Conservation (phyloP, 2,797 vertebrate genomes). For the Prunella strophiata region DNA sequence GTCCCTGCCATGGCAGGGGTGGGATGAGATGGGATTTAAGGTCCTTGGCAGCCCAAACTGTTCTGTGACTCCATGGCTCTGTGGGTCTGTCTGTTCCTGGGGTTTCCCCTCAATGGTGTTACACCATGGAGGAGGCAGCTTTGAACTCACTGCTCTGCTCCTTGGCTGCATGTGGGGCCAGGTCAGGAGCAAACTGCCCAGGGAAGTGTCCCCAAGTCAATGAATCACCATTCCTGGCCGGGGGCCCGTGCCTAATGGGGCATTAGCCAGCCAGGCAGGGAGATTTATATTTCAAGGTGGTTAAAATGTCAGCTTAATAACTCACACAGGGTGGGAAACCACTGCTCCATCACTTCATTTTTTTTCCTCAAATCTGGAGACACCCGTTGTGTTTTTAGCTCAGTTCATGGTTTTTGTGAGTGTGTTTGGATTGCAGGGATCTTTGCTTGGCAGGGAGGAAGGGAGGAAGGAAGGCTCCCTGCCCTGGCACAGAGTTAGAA, state of each 20-base stretch:
- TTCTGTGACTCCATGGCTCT: not conserved
- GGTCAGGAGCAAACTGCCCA: not conserved
- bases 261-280: not conserved
- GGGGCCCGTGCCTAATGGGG: not conserved
- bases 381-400: not conserved
- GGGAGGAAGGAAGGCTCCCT: not conserved
- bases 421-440: not conserved
- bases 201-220: not conserved
- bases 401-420: too few relatives aligned
- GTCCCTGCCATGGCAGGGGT: not conserved
- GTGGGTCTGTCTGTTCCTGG: not conserved
- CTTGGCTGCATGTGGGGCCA: not conserved
- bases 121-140: accelerated
- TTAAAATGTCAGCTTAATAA: constrained; percentile 31
- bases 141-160: not conserved
- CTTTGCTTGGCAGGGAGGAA: not conserved
- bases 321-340: not conserved
- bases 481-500: not conserved
- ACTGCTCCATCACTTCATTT: not conserved
- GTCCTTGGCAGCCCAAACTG: not conserved
- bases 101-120: not conserved
- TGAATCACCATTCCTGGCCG: constrained; percentile 27
- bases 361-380: not conserved
- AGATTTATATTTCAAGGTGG: not conserved
- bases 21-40: too few relatives aligned